These are phyloP conservation scores for Sogatella furcifera DNA, from an alignment of 1,140 invertebrate species.

Conservation along the genomic window DNA sequence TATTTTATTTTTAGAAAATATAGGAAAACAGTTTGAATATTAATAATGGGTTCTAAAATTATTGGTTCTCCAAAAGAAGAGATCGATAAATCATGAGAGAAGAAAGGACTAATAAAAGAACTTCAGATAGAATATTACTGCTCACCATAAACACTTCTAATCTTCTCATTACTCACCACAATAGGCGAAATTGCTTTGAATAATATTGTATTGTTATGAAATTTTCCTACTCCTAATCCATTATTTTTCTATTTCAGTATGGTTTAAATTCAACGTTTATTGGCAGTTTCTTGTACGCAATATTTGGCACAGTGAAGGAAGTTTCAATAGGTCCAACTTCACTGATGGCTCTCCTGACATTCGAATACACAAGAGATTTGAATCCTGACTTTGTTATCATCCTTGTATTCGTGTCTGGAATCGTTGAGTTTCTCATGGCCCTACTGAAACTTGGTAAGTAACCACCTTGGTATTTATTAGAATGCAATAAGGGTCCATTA, in stretches of 20 bases:
- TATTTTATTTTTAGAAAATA: no score
- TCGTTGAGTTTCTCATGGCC: slow-evolving; percentile 67
- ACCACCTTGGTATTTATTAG: neutral
- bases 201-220: no score
- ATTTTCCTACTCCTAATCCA: neutral
- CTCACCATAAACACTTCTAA: no score
- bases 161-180: no score
- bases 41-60: no score
- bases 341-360: slow-evolving; percentile 68
- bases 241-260: slow-evolving; percentile 39
- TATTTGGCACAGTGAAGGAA: slow-evolving; percentile 84
- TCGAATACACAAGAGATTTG: slow-evolving; percentile 58
- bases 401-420: slow-evolving; percentile 61
- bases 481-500: no score
- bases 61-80: no score
- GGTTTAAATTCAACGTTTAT: slow-evolving; percentile 61
- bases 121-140: no score
- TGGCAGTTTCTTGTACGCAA: slow-evolving; percentile 70
- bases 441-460: slow-evolving; percentile 57
- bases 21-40: no score
- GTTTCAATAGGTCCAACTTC: slow-evolving; percentile 84
- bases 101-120: no score
- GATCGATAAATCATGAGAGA: no score
- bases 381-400: slow-evolving; percentile 67
- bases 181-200: no score